Base-by-base conservation (phyloP, 2,113 vertebrate genomes). In the Gasterosteus aculeatus region DNA sequence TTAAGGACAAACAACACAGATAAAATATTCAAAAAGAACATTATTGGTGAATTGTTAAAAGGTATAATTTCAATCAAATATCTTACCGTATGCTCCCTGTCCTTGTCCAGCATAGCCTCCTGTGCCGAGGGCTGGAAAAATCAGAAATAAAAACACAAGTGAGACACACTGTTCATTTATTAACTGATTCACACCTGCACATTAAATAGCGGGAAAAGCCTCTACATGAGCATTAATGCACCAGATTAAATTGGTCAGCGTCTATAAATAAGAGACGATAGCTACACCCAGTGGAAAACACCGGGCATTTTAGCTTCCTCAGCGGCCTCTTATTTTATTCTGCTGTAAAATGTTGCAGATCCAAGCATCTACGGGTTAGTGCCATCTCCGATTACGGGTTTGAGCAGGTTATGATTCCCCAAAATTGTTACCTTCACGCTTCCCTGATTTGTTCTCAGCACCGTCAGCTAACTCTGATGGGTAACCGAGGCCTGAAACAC, bases 401-500 rank as follows among this genome's bases (percentile, higher is more conserved):
- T 69, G 39, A 81, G 72, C 44, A 53, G 57, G 41, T 70, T 67
- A 63, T 29, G 26, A 33, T 67, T 14, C 42, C 57, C 39, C 60
- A 62, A 65, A 61, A 56, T 5, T 33, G 46, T 91, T 91, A 92
- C 91, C 89, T 93, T 82, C 15, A 33, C 46, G 81, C 86, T 90
- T 94, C 72, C 88, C 89, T 85, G 90, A 77, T 85, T 91, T 89
- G 69, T 60, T 64, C 73, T 87, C 89, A 81, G 81, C 87, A 78
- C 54, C 88, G 77, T 91, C 92, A 58, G 89, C 81, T 91, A 93
- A 88, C n/a, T 88, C 79, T 86, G 90, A 59, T 70, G 87, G 87
- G 81, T 88, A 92, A 81, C 75, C 89, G 39, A 85, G 86, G 67
- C 84, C 91, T 93, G 87, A 83, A 93, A 93, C 87, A 92, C 77